Evolutionary conservation across 2,888 invertebrate genomes (phyloP).

Genomic region (Acrobasis repandana): DNA sequence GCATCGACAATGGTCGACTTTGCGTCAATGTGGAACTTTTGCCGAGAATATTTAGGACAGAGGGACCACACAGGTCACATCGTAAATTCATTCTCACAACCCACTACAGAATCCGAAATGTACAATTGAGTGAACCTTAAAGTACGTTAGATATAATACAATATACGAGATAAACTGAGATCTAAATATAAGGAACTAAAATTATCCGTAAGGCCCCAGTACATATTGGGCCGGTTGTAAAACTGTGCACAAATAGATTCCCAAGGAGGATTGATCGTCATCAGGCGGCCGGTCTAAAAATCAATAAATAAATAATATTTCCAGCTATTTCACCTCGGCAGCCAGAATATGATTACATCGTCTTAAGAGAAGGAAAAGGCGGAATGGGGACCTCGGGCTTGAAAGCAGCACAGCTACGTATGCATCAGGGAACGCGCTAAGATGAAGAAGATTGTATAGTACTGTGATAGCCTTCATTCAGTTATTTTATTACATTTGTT

Average conservation of each 20-base stretch:
- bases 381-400: too few relatives aligned
- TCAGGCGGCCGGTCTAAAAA: too few relatives aligned
- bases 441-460: too few relatives aligned
- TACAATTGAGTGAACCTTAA: conserved; percentile 33
- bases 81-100: conserved; percentile 52
- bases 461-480: too few relatives aligned
- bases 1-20: not conserved
- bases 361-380: too few relatives aligned
- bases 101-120: conserved; percentile 41
- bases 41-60: conserved; percentile 5
- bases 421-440: too few relatives aligned
- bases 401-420: too few relatives aligned
- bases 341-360: too few relatives aligned
- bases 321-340: too few relatives aligned
- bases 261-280: not conserved
- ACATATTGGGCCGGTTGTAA: not conserved
- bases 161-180: conserved; percentile 68
- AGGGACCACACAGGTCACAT: conserved; percentile 21
- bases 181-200: conserved; percentile 71
- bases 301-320: too few relatives aligned
- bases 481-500: too few relatives aligned
- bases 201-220: conserved; percentile 43
- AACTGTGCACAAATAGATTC: not conserved
- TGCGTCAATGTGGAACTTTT: not conserved
- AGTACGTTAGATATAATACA: conserved; percentile 47